Conservation (phyloP, 2,797 vertebrate genomes). For the Myotis findleyi region DNA sequence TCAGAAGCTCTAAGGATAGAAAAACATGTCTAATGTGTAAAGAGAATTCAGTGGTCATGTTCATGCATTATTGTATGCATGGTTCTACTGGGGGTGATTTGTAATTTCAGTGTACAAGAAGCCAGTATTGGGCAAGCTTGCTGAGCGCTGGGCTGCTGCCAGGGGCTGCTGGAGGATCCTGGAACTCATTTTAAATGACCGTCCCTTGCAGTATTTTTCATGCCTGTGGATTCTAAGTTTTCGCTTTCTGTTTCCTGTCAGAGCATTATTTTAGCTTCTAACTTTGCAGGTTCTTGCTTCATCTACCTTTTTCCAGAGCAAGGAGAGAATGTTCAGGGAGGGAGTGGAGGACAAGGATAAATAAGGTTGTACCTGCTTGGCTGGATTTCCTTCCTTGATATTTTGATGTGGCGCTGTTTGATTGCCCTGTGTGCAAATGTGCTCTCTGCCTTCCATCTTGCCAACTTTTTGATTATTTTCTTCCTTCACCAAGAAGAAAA, state of each 20-base stretch:
- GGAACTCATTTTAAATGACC: background rate
- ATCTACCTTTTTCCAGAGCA: background rate
- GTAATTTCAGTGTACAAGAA: background rate
- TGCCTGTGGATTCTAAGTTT: background rate
- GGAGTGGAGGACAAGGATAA: background rate
- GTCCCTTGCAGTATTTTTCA: background rate
- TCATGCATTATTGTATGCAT: background rate
- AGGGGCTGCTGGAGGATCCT: background rate
- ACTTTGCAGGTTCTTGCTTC: slow-evolving; percentile 39
- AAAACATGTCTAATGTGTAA: background rate
- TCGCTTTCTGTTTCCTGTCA: slow-evolving; percentile 19
- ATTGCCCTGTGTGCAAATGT: slow-evolving; percentile 55
- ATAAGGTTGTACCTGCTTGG: background rate
- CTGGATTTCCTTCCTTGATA: background rate
- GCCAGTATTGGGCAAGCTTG: background rate
- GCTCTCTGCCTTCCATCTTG: slow-evolving; percentile 19
- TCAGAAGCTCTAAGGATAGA: background rate
- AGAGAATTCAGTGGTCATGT: background rate
- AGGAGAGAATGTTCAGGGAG: background rate
- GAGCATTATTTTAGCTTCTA: slow-evolving; percentile 31
- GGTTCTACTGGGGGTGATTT: background rate
- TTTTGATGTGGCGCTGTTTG: background rate
- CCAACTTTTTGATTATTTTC: slow-evolving; percentile 61
- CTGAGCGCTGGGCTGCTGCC: background rate
- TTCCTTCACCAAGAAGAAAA: slow-evolving; percentile 27